Conservation (phyloP, 2,113 vertebrate genomes). For the Galbula dea region DNA sequence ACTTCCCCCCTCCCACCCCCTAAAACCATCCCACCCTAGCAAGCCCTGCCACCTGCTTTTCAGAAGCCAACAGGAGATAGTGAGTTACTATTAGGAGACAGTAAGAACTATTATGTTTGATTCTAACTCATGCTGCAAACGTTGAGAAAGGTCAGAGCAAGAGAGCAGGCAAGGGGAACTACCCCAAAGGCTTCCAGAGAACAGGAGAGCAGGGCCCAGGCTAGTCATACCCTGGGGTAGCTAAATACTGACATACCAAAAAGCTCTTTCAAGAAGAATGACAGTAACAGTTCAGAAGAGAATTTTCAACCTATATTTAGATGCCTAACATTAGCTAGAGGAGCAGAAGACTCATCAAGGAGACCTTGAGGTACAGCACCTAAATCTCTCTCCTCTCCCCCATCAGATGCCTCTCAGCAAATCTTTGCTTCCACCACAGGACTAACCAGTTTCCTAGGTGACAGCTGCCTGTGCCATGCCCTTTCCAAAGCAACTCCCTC, state of each 20-base stretch:
- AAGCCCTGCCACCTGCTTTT: neutral
- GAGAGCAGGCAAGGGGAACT: neutral
- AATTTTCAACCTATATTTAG: neutral
- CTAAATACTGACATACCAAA: neutral
- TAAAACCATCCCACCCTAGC: neutral
- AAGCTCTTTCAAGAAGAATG: neutral
- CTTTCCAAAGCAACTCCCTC: neutral
- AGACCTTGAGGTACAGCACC: neutral
- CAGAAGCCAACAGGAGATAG: neutral
- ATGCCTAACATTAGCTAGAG: neutral
- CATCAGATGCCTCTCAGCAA: neutral
- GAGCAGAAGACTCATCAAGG: neutral
- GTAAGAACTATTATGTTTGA: neutral
- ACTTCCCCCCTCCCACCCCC: neutral
- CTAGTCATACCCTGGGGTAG: neutral
- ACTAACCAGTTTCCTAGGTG: neutral
- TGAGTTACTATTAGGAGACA: neutral
- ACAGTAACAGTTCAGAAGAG: neutral
- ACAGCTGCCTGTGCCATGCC: neutral
- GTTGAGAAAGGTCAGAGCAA: neutral
- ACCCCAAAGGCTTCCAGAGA: neutral
- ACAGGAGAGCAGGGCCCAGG: neutral
- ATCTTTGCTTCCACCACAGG: neutral
- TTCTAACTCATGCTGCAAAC: neutral
- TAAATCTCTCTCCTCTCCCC: rapidly evolving